Conservation (phyloP, 2,797 vertebrate genomes). For the Nannoperca obscura region DNA sequence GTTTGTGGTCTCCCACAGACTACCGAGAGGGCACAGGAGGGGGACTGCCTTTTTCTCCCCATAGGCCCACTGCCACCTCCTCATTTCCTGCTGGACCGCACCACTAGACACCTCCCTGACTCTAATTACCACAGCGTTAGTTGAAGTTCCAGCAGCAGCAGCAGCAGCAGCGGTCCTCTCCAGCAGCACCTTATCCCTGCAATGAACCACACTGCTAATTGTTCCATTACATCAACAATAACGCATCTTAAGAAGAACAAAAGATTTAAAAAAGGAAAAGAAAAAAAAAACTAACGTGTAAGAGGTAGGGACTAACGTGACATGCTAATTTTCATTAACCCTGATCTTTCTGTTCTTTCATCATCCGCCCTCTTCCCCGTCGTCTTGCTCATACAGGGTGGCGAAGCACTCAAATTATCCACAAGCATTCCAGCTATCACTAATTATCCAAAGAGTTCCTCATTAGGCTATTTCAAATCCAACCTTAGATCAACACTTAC, state of each 20-base stretch:
- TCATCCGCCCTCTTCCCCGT: conserved; percentile 73
- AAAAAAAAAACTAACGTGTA: conserved; percentile 60
- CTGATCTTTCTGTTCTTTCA: conserved; percentile 83
- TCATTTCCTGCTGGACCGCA: conserved; percentile 93
- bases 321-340: conserved; percentile 88
- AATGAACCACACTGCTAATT: conserved; percentile 86
- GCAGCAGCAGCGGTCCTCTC: conserved; percentile 52
- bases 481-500: conserved; percentile 88
- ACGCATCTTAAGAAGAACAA: conserved; percentile 81
- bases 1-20: conserved; percentile 93
- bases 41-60: conserved; percentile 84
- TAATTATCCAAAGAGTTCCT: conserved; percentile 89
- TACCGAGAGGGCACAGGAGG: conserved; percentile 82
- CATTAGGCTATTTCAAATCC: conserved; percentile 89
- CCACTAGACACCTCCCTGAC: conserved; percentile 89
- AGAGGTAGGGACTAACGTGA: conserved; percentile 83
- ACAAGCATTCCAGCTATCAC: conserved; percentile 84
- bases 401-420: conserved; percentile 88
- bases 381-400: conserved; percentile 75
- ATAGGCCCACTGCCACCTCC: conserved; percentile 88
- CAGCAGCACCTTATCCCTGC: conserved; percentile 81
- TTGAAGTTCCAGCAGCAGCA: conserved; percentile 55
- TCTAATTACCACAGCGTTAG: conserved; percentile 90
- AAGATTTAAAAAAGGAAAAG: conserved; percentile 68
- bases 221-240: conserved; percentile 90